phyloP scores from a whole-genome alignment of 2,888 invertebrate genomes.

The Lasioglossum marginatum region DNA sequence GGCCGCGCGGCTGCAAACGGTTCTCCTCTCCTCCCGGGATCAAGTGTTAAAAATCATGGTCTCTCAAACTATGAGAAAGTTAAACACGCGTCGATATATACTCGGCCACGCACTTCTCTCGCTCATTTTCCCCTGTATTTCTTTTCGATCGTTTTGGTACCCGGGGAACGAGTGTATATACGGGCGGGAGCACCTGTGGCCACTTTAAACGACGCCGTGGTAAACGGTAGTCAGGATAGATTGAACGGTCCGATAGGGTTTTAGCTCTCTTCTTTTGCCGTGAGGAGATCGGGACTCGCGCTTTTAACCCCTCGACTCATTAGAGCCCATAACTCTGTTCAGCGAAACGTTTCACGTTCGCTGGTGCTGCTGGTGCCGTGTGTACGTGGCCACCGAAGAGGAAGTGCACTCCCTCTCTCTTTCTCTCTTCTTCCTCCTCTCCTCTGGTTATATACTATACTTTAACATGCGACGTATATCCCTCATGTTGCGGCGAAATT shows the following conservation, averaged over 20 bases:
- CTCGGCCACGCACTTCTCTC: slow-evolving; percentile 25
- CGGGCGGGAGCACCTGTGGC: slow-evolving; percentile 71
- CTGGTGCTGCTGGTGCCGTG: slow-evolving; percentile 6
- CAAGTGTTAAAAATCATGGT: slow-evolving; percentile 60
- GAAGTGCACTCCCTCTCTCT: slow-evolving; percentile 2
- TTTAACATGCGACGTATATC: slow-evolving; percentile 40
- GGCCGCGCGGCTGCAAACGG: slow-evolving; percentile 51
- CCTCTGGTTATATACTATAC: slow-evolving; percentile 24
- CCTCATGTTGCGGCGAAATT: slow-evolving; percentile 36
- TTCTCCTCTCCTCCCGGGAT: slow-evolving; percentile 18
- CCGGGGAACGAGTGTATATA: slow-evolving; percentile 53
- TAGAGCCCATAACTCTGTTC: slow-evolving; percentile 62
- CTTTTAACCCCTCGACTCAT: slow-evolving; percentile 71
- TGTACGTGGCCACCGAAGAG: slow-evolving; percentile 18
- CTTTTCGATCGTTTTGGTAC: slow-evolving; percentile 31
- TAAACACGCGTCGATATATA: slow-evolving; percentile 62
- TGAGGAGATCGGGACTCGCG: slow-evolving; percentile 65
- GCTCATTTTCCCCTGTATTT: slow-evolving; percentile 20
- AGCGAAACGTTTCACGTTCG: slow-evolving; percentile 55
- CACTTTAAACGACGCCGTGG: slow-evolving; percentile 70
- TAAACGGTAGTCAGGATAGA: slow-evolving; percentile 74
- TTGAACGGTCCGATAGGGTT: slow-evolving; percentile 73
- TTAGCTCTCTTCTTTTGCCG: slow-evolving; percentile 69
- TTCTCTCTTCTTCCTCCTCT: not conserved
- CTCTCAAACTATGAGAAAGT: slow-evolving; percentile 70